These are phyloP conservation scores for Xenops minutus DNA, from an alignment of 2,797 vertebrate genomes.

Conservation along the genomic window DNA sequence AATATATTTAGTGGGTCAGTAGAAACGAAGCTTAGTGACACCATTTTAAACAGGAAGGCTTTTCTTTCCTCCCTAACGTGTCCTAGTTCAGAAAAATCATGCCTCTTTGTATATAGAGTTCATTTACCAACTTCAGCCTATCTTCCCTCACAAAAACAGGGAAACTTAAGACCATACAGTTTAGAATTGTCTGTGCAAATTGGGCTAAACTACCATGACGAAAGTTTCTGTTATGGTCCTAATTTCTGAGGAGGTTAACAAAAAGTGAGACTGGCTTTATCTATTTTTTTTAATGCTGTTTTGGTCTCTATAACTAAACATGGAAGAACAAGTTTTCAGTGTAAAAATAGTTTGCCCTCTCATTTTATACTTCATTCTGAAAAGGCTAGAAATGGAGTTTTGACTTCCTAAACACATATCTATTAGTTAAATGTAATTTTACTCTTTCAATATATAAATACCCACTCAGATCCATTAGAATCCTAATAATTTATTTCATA, in stretches of 20 bases:
- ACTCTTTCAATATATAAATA: background rate
- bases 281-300: background rate
- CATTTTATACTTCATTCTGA: background rate
- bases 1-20: background rate
- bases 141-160: background rate
- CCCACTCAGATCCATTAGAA: background rate
- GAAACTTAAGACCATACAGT: background rate
- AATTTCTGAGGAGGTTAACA: background rate
- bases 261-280: background rate
- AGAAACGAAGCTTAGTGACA: background rate
- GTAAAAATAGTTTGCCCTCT: background rate
- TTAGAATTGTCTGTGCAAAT: background rate
- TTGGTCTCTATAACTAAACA: background rate
- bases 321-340: background rate
- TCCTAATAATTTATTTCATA: background rate
- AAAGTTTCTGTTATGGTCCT: background rate
- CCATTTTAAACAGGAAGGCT: background rate
- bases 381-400: background rate
- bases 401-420: background rate
- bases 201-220: background rate
- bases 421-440: background rate
- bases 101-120: background rate
- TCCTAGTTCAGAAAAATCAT: background rate
- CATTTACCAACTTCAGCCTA: background rate
- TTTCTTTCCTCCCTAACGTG: background rate